Evolutionary conservation across 2,797 vertebrate species (phyloP).

Genomic region (Sebastes vulpes): DNA sequence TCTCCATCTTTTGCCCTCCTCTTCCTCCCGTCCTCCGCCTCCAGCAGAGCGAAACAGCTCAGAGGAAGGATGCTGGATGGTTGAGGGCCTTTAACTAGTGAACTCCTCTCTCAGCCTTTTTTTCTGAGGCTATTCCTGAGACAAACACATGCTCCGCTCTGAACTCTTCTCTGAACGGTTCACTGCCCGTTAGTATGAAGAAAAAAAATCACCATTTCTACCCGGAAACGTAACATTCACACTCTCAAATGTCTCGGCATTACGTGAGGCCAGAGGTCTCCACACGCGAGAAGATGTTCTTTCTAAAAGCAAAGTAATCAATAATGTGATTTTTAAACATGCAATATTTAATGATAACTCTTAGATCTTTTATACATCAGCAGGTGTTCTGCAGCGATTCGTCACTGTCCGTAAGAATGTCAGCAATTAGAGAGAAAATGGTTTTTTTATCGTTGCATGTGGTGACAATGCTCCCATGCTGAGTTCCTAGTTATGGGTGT

Average conservation of each 20-base stretch:
- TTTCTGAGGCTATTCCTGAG: slow-evolving; percentile 57
- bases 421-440: slow-evolving; percentile 1
- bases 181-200: slow-evolving; percentile 47
- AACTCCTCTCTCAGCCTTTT: slow-evolving; percentile 38
- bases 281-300: neutral
- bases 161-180: slow-evolving; percentile 48
- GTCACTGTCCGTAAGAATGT: slow-evolving; percentile 20
- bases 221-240: slow-evolving; percentile 33
- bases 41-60: slow-evolving; percentile 49
- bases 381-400: slow-evolving; percentile 50
- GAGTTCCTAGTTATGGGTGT: slow-evolving; percentile 67
- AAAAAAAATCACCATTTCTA: slow-evolving; percentile 21
- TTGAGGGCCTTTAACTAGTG: slow-evolving; percentile 54
- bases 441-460: slow-evolving; percentile 60
- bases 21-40: slow-evolving; percentile 33
- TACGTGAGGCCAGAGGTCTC: slow-evolving; percentile 32
- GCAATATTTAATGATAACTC: neutral
- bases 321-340: neutral
- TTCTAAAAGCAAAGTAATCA: neutral
- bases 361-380: neutral
- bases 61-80: slow-evolving; percentile 52
- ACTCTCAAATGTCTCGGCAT: slow-evolving; percentile 9
- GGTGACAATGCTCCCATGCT: slow-evolving; percentile 67
- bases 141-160: slow-evolving; percentile 66
- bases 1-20: slow-evolving; percentile 17